Conservation (phyloP, 2,888 invertebrate species). For the Amphipoea oculea region DNA sequence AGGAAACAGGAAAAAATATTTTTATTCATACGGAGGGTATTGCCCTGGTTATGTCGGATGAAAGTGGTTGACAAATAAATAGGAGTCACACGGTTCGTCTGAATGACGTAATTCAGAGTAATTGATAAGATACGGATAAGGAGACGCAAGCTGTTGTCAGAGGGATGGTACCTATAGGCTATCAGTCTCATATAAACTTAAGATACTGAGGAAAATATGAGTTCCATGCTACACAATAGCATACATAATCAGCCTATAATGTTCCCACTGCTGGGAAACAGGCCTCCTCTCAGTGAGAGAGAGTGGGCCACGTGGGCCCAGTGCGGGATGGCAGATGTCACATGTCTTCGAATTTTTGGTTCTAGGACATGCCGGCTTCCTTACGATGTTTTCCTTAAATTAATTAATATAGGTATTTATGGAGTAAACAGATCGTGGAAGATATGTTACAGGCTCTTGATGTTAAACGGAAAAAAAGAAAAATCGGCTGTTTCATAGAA, state of each 20-base stretch:
- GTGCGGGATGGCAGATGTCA: too few species aligned
- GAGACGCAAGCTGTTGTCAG: constrained; percentile 1
- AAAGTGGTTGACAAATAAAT: constrained; percentile 41
- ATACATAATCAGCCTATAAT: too few species aligned
- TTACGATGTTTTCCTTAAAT: too few species aligned
- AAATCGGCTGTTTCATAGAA: too few species aligned
- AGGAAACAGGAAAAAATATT: constrained; percentile 20
- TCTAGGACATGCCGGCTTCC: too few species aligned
- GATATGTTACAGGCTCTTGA: not conserved
- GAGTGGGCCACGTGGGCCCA: too few species aligned
- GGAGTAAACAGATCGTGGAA: not conserved
- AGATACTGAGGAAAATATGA: not conserved
- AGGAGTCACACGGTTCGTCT: not conserved
- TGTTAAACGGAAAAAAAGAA: not conserved
- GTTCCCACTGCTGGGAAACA: too few species aligned
- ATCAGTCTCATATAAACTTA: not conserved
- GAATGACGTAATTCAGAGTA: constrained; percentile 7
- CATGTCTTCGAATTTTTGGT: too few species aligned
- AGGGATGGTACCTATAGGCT: constrained; percentile 13
- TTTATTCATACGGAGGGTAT: constrained; percentile 17
- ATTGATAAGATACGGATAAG: constrained; percentile 15
- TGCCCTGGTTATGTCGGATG: constrained; percentile 19
- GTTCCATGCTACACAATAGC: not conserved
- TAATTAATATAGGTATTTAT: not conserved
- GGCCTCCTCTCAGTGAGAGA: too few species aligned